Evolutionary conservation across 2,113 vertebrate species (phyloP), one percentile per base, ranked within the genome.

Genomic region (Poeciliopsis turrubarensis): DNA sequence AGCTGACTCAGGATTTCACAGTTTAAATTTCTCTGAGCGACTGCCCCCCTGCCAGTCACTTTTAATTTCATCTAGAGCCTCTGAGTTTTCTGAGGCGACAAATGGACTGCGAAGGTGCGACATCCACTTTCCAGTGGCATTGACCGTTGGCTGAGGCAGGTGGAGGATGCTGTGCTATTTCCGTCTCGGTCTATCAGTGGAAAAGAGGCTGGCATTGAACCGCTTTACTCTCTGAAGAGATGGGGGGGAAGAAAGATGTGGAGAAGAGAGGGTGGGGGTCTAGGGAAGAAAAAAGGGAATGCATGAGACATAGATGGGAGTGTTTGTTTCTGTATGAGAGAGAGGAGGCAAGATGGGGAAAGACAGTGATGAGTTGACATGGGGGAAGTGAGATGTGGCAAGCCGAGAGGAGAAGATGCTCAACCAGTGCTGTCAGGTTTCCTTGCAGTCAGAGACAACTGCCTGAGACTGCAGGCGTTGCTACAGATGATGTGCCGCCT

Each of bases 301-400:
- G 22, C 75, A 65, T 68, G 73, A 85, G 81, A 83, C 57, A 68
- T 80, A 76, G 88, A 87, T 78, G 68, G 17, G 65, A 84, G 79
- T 47, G 63, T 69, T n/a, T 77, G 30, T 72, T 70, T 65, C 65
- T 51, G 81, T 7, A 67, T 51, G 72, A 67, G 77, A 25, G 70
- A 66, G 54, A 73, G 78, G 79, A 70, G 51, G 77, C 27, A 41
- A 78, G 77, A 47, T 27, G 60, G 68, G 54, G 74, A 72, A 80
- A 82, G 83, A 77, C 67, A 76, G 82, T 81, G 88, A 89, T 77
- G 77, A 78, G 89, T 85, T 90, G 90, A 87, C 78, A 57, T 65
- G 86, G 61, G 83, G 86, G 81, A 86, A 86, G 83, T 89, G 91
- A 89, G 86, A 91, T 76, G 86, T 91, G 89, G 91, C 91, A 86